Evolutionary conservation across 2,113 vertebrate species (phyloP).

Genomic region (Nannobrachium achirus): DNA sequence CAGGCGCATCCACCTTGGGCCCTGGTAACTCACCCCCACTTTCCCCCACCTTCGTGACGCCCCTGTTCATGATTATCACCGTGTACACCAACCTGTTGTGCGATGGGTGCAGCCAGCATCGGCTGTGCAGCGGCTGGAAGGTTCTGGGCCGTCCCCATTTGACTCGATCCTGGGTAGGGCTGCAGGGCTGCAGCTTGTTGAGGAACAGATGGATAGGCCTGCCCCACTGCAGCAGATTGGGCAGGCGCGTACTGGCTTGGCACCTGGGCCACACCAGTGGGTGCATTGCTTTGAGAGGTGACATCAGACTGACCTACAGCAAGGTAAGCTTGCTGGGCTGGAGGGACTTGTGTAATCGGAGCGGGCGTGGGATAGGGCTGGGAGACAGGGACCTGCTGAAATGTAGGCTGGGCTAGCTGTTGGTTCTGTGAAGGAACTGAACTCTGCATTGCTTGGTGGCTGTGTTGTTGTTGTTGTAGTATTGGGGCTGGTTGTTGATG

Average conservation of each 20-base stretch:
- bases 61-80: not conserved
- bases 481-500: slow-evolving; percentile 40
- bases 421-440: slow-evolving; percentile 41
- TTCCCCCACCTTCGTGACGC: too few species aligned
- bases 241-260: slow-evolving; percentile 49
- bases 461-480: slow-evolving; percentile 37
- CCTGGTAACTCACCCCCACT: too few species aligned
- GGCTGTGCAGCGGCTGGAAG: slow-evolving; percentile 52
- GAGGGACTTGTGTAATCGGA: slow-evolving; percentile 20
- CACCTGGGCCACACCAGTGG: slow-evolving; percentile 19
- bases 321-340: slow-evolving; percentile 56
- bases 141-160: slow-evolving; percentile 47
- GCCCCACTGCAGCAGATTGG: slow-evolving; percentile 17
- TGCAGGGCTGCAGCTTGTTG: slow-evolving; percentile 30
- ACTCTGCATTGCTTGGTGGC: slow-evolving; percentile 36
- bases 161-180: slow-evolving; percentile 43
- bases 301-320: slow-evolving; percentile 36
- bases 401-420: slow-evolving; percentile 34
- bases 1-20: too few species aligned
- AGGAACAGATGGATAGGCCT: slow-evolving; percentile 7
- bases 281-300: slow-evolving; percentile 44
- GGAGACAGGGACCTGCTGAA: slow-evolving; percentile 32
- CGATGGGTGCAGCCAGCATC: slow-evolving; percentile 53
- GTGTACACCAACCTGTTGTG: slow-evolving; percentile 83
- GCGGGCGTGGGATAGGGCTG: slow-evolving; percentile 27